Base-by-base conservation (phyloP, 1,140 invertebrate genomes). In the Drosophila bipectinata region DNA sequence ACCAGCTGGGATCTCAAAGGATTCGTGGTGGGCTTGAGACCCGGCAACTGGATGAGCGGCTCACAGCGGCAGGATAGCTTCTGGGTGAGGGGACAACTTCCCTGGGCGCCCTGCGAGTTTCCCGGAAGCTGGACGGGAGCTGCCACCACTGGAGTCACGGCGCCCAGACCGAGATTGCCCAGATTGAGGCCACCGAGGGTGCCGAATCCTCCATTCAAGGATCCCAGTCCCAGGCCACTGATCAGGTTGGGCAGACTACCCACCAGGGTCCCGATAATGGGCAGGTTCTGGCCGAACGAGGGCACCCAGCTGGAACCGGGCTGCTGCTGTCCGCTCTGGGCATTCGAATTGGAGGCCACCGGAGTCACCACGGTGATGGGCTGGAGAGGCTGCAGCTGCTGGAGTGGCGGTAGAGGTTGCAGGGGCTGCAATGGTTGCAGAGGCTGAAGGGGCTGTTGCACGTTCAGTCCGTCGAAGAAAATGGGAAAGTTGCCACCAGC, bases 21-120 rank as follows among this genome's bases (percentile, higher is more conserved):
- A 48, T 14, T 48, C 0, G 24, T 9, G 6, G 9, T 49, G 18
- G 67, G 75, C 18, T 79, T 55, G 30, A 76, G 30, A 1, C 62
- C 41, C 8, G 67, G 62, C 28, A 73, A 9, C 39, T 81, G 59
- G 3, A 90, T 1, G 12, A 90, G 10, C 0, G 77, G 74, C 24
- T 90, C 88, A n/a, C 88, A 90, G 64, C 88, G 88, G 15, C 88
- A 90, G 14, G 32, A 75, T 0, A 85, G 80, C 47, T 74, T 85
- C 56, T 90, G 88, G 55, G 59, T 68, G 1, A 88, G 14, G 0
- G 83, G 72, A 30, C 85, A 89, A 2, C 15, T 58, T 60, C 44
- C 34, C 44, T 47, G 54, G 1, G 48, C 44, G 41, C n/a, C 12
- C 34, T 62, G 52, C 21, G 14, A 39, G 8, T 4, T 0, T 12